A percentile compares a stretch with the other conserved stretches of the same genome.
These are phyloP conservation scores for Nothoprocta perdicaria DNA, from an alignment of 2,113 vertebrate species.

Conservation along the genomic window DNA sequence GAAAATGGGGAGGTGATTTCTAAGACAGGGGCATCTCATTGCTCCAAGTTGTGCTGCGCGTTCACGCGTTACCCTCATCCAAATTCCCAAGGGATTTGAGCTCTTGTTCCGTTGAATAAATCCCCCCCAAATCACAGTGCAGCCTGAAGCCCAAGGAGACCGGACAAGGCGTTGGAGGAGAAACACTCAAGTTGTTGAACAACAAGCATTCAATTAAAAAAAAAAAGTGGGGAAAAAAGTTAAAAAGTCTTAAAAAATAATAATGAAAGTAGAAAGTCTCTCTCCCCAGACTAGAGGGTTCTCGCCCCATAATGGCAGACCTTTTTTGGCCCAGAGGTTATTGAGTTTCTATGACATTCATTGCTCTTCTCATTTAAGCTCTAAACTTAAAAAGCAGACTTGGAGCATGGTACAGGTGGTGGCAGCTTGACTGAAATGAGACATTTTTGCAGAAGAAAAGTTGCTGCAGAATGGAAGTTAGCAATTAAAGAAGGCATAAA, in stretches of 20 bases:
- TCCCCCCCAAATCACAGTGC: neutral
- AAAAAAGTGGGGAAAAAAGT: neutral
- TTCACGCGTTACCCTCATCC: neutral
- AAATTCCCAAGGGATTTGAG: neutral
- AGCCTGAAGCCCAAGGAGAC: neutral
- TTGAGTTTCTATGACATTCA: neutral
- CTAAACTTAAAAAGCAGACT: neutral
- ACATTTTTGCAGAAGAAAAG: constrained; percentile 37
- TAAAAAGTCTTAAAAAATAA: neutral
- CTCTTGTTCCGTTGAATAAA: neutral
- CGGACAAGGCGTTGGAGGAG: neutral
- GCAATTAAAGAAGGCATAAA: constrained; percentile 47
- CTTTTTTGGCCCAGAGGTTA: constrained; percentile 20
- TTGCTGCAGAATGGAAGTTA: constrained; percentile 2
- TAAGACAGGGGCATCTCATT: neutral
- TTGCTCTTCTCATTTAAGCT: constrained; percentile 10
- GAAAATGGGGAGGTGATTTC: neutral
- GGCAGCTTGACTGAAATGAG: constrained; percentile 45
- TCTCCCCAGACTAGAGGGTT: neutral
- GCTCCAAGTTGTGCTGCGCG: neutral
- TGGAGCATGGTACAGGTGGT: neutral
- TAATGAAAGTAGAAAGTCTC: neutral
- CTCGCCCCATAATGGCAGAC: neutral
- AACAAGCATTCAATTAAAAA: neutral
- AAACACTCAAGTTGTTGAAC: neutral